These are phyloP conservation scores for Cynodonichthys magdalenae DNA, from an alignment of 2,797 vertebrate species.

Conservation along the genomic window DNA sequence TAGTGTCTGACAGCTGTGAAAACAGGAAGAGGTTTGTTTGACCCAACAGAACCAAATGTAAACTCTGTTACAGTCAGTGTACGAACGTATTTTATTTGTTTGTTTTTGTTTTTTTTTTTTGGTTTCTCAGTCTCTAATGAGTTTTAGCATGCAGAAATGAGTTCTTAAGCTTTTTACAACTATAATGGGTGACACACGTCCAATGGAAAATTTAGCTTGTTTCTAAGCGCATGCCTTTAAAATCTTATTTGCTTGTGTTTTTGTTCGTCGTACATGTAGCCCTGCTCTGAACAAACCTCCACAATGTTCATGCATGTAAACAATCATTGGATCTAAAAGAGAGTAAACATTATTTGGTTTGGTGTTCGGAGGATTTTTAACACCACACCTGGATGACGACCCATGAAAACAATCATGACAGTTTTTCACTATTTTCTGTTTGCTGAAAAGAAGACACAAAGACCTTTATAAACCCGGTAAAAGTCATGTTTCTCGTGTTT, in stretches of 20 bases:
- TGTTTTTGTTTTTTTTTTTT: background rate
- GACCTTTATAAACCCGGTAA: too few species aligned
- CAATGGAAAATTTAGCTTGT: constrained; percentile 1
- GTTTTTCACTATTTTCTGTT: too few species aligned
- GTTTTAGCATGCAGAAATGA: constrained; percentile 48
- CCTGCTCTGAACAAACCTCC: constrained; percentile 20
- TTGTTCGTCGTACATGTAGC: constrained; percentile 17
- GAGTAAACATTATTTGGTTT: constrained; percentile 49
- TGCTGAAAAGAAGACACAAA: too few species aligned
- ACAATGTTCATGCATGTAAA: constrained; percentile 65
- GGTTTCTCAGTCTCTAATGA: constrained; percentile 10
- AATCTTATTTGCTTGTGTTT: constrained; percentile 10
- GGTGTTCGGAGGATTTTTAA: background rate
- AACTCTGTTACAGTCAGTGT: constrained; percentile 31
- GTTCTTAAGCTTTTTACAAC: constrained; percentile 15
- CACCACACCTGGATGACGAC: too few species aligned
- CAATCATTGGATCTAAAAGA: constrained; percentile 56
- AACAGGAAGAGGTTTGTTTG: constrained; percentile 25
- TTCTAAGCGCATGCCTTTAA: constrained; percentile 24
- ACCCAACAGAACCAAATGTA: constrained; percentile 39
- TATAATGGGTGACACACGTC: constrained; percentile 8
- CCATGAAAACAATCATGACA: background rate
- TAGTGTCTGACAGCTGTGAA: constrained; percentile 19
- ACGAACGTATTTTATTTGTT: constrained; percentile 12
- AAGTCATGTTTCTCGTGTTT: constrained; percentile 3